A percentile compares a stretch with the other conserved stretches of the same genome.
These are phyloP conservation scores for Macrostomum cliftonense DNA, from an alignment of 2,888 invertebrate genomes.

Conservation along the genomic window DNA sequence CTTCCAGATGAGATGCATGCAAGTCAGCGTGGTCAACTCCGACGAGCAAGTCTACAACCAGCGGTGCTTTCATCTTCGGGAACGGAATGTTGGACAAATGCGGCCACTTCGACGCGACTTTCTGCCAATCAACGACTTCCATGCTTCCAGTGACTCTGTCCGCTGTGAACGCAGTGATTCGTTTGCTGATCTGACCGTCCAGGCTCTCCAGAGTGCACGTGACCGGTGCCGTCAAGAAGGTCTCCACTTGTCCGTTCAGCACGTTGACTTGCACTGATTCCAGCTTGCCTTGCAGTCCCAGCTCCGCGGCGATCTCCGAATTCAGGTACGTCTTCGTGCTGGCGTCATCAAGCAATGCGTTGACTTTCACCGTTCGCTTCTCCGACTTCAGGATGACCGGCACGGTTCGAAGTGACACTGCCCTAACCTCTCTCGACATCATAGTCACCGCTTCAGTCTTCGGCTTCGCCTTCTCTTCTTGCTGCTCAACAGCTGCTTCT, in stretches of 20 bases:
- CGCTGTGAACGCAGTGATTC: not conserved
- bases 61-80: not conserved
- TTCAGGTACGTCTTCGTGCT: constrained; percentile 14
- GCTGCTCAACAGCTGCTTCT: not conserved
- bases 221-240: not conserved
- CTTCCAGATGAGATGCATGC: not conserved
- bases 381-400: constrained; percentile 11
- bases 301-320: constrained; percentile 10
- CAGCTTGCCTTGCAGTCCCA: constrained; percentile 5
- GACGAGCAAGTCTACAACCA: constrained; percentile 2
- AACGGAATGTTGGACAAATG: constrained; percentile 3
- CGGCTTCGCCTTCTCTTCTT: not conserved
- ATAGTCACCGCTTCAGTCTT: not conserved
- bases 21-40: constrained; percentile 2
- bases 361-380: constrained; percentile 7
- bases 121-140: constrained; percentile 2
- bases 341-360: constrained; percentile 15
- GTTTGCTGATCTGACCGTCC: not conserved
- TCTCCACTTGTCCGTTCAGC: not conserved
- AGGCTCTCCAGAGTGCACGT: not conserved
- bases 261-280: not conserved
- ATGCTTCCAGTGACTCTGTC: constrained; percentile 1
- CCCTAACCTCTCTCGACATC: not conserved
- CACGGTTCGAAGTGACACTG: constrained; percentile 10
- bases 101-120: constrained; percentile 1